These are phyloP conservation scores for Galleria mellonella DNA, from an alignment of 1,140 invertebrate species.

Conservation along the genomic window DNA sequence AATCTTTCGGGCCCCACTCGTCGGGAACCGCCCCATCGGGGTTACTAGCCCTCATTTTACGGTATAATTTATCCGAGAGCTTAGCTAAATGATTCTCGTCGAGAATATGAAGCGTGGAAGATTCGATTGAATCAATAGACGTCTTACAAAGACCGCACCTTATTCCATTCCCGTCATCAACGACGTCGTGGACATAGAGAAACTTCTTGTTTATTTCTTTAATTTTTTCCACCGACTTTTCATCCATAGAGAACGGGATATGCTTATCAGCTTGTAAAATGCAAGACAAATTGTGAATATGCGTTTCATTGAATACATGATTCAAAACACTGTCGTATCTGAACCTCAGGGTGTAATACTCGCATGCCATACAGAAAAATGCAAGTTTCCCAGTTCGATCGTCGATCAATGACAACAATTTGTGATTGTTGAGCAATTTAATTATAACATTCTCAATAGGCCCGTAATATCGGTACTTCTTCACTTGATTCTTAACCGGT, in stretches of 20 bases:
- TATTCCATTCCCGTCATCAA: constrained; percentile 18
- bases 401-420: constrained; percentile 52
- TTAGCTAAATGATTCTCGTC: constrained; percentile 56
- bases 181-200: constrained; percentile 38
- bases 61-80: constrained; percentile 52
- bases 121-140: constrained; percentile 36
- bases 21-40: constrained; percentile 44
- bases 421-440: constrained; percentile 54
- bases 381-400: constrained; percentile 62
- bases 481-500: constrained; percentile 47
- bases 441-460: constrained; percentile 52
- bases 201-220: constrained; percentile 56
- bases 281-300: constrained; percentile 52
- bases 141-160: constrained; percentile 46
- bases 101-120: constrained; percentile 46
- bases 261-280: constrained; percentile 56
- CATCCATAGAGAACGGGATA: constrained; percentile 37
- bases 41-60: constrained; percentile 40
- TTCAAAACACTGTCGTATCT: constrained; percentile 60
- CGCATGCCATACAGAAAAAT: constrained; percentile 62
- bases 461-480: constrained; percentile 63
- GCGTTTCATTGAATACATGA: constrained; percentile 58
- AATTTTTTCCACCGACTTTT: constrained; percentile 41
- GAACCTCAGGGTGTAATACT: constrained; percentile 63
- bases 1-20: constrained; percentile 59